Base-by-base conservation (phyloP, 2,888 invertebrate genomes). In the Limnephilus marmoratus region DNA sequence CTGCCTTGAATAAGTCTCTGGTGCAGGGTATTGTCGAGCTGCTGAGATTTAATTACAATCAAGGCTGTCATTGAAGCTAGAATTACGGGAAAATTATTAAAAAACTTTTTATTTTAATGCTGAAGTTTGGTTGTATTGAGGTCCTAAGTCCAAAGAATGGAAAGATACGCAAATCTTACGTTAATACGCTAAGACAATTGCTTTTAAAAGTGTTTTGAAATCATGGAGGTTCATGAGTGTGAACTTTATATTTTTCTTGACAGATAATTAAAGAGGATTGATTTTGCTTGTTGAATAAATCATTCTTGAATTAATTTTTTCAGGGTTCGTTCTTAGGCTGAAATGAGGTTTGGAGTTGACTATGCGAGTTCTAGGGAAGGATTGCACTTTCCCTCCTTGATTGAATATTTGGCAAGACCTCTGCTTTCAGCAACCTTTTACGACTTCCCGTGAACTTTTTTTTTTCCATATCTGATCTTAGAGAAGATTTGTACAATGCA, bases 191-290 rank as follows among this genome's bases (percentile, higher is more conserved):
- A n/a, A 90, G 45, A 24, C 41, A 37, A 34, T 45, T 89, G 37
- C 49, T 89, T 31, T 89, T 91, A 11, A n/a, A n/a, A 80, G 45
- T 29, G 24, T 34, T 49, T 83, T 89, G 68, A 31, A 91, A 41
- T 29, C 85, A 12, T n/a, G 89, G 37, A 29, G 83, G 11, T 88
- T 91, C 89, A 41, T 80, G 68, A n/a, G 41, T 83, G 31, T 68
- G 88, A 13, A 91, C 37, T 92, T 68, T 85, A 90, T 81, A 90
- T 90, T 29, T 91, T 91, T 41, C 91, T 90, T 18, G 85, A 85
- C 31, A 82, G 89, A 31, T 34, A 9, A 82, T 91, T 11, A 68
- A 41, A 34, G 81, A 53, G 3, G 34, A 11, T 68, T 85, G 53
- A 31, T 90, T 90, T 34, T 81, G 86, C n/a, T 86, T 85, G 11